Evolutionary conservation across 2,113 vertebrate genomes (phyloP).

Genomic region (Ciconia stormi): DNA sequence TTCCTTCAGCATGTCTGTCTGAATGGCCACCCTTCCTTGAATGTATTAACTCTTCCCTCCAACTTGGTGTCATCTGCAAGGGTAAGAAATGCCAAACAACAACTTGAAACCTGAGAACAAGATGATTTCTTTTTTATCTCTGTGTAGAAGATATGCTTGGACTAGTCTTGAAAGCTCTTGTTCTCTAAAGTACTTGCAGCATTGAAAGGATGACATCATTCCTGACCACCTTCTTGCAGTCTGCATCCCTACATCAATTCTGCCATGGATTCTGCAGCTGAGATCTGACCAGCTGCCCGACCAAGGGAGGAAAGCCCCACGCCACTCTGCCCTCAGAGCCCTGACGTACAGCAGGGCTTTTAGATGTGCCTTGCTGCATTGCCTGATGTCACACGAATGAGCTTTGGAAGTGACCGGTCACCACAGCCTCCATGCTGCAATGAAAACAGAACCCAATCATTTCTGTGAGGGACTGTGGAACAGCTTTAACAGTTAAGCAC

Average conservation of each 20-base stretch:
- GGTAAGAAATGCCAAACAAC: background rate
- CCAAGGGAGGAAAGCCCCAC: background rate
- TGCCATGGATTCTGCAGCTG: background rate
- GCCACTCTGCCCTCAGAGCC: background rate
- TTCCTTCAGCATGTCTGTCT: background rate
- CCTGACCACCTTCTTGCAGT: background rate
- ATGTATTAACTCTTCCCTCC: background rate
- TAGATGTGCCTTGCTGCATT: background rate
- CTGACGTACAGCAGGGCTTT: background rate
- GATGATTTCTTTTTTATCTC: background rate
- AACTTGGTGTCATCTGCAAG: background rate
- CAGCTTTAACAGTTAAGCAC: background rate
- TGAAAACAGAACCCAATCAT: background rate
- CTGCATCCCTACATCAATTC: background rate
- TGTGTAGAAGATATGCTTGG: background rate
- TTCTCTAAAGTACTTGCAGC: background rate
- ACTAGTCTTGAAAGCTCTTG: background rate
- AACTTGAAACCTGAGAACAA: background rate
- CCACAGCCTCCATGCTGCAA: fast-evolving
- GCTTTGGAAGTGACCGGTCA: background rate
- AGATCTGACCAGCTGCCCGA: background rate
- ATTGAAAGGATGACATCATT: background rate
- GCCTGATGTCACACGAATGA: background rate
- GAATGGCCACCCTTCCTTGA: background rate
- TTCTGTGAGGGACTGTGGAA: background rate